Conservation (phyloP, 2,113 vertebrate genomes). For the Neogobius melanostomus region DNA sequence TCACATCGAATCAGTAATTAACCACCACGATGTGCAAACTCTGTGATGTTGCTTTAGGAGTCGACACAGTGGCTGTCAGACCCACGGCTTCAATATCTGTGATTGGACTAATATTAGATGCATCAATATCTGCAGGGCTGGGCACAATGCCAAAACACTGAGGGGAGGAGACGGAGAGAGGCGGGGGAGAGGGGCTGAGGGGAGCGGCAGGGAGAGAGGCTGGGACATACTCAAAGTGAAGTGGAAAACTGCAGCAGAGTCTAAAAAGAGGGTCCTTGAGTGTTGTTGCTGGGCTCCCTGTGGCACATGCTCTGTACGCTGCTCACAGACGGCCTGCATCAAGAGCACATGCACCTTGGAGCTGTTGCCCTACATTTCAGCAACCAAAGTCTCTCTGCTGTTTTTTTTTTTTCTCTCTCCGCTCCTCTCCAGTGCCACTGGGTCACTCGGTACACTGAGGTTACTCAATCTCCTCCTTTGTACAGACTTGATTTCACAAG, state of each 20-base stretch:
- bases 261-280: conserved; percentile 56
- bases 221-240: background rate
- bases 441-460: conserved; percentile 20
- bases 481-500: too few species aligned
- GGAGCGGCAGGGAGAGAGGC: background rate
- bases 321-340: conserved; percentile 13
- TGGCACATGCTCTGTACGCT: conserved; percentile 31
- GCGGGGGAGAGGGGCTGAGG: background rate
- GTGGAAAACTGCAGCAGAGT: background rate
- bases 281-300: conserved; percentile 35
- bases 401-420: background rate
- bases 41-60: conserved; percentile 36
- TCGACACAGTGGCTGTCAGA: conserved; percentile 46
- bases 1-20: conserved; percentile 38
- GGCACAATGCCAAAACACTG: conserved; percentile 41
- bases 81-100: conserved; percentile 51
- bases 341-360: conserved; percentile 15
- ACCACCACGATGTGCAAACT: conserved; percentile 34
- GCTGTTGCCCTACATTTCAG: conserved; percentile 52
- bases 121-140: conserved; percentile 66
- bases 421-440: conserved; percentile 4
- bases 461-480: background rate
- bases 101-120: conserved; percentile 73
- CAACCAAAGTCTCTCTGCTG: conserved; percentile 13
- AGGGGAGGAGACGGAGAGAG: background rate